These are phyloP conservation scores for Pammene fasciana DNA, from an alignment of 2,888 invertebrate species.

Conservation along the genomic window DNA sequence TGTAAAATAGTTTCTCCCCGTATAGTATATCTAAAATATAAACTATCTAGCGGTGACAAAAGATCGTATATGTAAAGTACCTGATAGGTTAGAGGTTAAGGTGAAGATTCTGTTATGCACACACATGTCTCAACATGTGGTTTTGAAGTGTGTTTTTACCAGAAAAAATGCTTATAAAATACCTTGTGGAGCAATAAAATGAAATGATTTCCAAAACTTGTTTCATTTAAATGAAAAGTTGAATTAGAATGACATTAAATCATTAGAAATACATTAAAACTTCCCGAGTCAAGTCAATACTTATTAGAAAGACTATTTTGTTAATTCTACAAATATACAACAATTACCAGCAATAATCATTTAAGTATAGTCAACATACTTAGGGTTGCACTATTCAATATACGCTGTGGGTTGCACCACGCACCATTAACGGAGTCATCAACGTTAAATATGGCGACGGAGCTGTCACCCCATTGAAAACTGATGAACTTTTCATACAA, in stretches of 20 bases:
- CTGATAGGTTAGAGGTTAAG: conserved; percentile 69
- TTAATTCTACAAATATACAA: no score
- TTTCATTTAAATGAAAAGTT: conserved; percentile 53
- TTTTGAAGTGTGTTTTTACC: conserved; percentile 66
- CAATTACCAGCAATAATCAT: no score
- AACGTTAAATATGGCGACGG: no score
- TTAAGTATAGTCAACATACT: no score
- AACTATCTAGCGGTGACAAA: conserved; percentile 47
- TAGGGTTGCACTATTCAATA: no score
- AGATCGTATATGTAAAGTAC: conserved; percentile 69
- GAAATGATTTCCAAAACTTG: conserved; percentile 67
- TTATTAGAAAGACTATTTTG: no score
- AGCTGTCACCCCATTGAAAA: no score
- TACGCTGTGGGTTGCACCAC: no score
- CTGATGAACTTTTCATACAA: no score
- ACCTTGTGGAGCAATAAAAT: conserved; percentile 75
- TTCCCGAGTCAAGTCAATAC: no score
- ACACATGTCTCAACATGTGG: conserved; percentile 65
- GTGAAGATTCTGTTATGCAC: conserved; percentile 67
- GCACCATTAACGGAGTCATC: no score
- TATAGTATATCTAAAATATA: conserved; percentile 6
- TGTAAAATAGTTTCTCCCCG: conserved; percentile 20
- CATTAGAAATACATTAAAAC: neutral
- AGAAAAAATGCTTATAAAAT: conserved; percentile 68
- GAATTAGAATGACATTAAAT: neutral